A percentile compares a stretch with the other conserved stretches of the same genome.
phyloP scores from a whole-genome alignment of 2,888 invertebrate genomes.

The Gasteruption jaculator region DNA sequence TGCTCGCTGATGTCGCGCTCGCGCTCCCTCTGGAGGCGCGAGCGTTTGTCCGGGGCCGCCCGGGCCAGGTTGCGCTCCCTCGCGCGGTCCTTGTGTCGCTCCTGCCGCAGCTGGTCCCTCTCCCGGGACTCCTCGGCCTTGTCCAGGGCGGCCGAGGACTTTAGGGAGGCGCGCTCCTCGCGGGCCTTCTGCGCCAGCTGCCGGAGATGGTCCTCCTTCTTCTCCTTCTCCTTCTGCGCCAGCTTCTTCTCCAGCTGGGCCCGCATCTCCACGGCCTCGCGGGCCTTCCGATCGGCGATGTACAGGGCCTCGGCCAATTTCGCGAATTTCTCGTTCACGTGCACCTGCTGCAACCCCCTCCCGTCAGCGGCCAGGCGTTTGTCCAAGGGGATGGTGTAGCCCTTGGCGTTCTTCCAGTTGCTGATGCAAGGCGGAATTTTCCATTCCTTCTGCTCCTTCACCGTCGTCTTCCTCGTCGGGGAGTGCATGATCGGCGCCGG shows the following conservation, averaged over 20 bases:
- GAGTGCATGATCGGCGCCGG: constrained; percentile 99
- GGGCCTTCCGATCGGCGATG: constrained; percentile 94
- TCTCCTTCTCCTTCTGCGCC: constrained; percentile 97
- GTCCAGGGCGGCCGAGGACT: constrained; percentile 51
- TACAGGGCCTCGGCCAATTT: constrained; percentile 96
- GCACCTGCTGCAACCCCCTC: constrained; percentile 91
- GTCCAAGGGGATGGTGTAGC: constrained; percentile 96
- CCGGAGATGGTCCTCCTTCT: constrained; percentile 91
- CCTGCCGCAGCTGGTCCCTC: constrained; percentile 80
- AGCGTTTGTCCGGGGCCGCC: constrained; percentile 91
- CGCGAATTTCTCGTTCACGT: constrained; percentile 99
- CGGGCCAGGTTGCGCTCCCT: constrained; percentile 89
- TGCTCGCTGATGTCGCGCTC: constrained; percentile 98
- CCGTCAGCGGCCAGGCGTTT: constrained; percentile 98
- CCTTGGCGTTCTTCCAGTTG: constrained; percentile 99
- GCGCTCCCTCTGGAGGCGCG: constrained; percentile 81
- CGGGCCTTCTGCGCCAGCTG: constrained; percentile 92
- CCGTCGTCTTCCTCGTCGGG: constrained; percentile 94
- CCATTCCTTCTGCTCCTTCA: constrained; percentile 99
- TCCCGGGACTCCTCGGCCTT: constrained; percentile 73
- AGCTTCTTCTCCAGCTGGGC: constrained; percentile 93
- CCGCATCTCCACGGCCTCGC: constrained; percentile 95
- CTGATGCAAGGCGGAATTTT: constrained; percentile 98
- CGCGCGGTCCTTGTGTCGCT: constrained; percentile 86
- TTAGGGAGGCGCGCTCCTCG: constrained; percentile 87